Evolutionary conservation across 2,113 vertebrate species (phyloP).

Genomic region (Corynorhinus townsendii): DNA sequence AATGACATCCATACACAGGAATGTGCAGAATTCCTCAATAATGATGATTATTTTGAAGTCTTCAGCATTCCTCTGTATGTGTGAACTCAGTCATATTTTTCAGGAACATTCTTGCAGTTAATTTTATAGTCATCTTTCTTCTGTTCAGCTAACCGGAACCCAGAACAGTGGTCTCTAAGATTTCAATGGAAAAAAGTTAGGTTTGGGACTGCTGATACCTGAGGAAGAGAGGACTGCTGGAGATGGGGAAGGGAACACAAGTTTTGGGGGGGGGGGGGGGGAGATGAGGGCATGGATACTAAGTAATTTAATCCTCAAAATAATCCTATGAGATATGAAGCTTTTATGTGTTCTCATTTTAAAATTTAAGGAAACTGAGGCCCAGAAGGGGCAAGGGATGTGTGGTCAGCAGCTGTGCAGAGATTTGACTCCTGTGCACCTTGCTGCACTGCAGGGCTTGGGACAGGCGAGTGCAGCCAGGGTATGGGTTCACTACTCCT

Average conservation of each 20-base stretch:
- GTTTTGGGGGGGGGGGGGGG: rapidly evolving
- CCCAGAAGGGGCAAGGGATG: not conserved
- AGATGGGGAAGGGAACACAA: not conserved
- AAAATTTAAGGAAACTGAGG: not conserved
- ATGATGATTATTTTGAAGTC: not conserved
- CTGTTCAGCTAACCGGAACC: not conserved
- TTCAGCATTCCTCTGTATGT: not conserved
- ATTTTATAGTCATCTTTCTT: not conserved
- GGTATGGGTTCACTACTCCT: not conserved
- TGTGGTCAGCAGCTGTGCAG: not conserved
- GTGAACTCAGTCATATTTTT: not conserved
- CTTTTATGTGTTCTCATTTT: not conserved
- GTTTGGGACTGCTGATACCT: not conserved
- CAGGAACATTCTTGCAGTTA: not conserved
- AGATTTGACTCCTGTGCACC: not conserved
- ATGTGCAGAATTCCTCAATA: not conserved
- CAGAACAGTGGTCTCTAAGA: not conserved
- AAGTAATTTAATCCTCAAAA: not conserved
- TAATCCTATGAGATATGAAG: not conserved
- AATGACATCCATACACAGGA: not conserved
- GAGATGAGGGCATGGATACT: not conserved
- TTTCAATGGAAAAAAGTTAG: not conserved
- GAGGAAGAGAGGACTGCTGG: not conserved
- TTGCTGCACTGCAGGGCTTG: not conserved
- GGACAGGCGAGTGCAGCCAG: not conserved